Conservation (phyloP, 2,797 vertebrate species). For the Pelochelys cantorii region DNA sequence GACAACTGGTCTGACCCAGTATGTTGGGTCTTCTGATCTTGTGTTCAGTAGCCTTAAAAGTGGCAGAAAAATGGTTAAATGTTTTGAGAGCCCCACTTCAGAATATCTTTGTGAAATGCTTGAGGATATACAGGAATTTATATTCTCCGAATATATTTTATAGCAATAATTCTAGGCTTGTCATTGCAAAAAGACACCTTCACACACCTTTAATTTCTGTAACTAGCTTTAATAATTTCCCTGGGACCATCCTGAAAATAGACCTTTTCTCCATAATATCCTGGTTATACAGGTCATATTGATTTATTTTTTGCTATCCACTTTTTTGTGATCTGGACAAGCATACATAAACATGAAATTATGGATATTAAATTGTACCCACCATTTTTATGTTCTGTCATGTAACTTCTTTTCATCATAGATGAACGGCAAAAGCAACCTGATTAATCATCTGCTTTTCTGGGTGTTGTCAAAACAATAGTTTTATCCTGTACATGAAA, state of each 20-base stretch:
- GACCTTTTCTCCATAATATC: constrained; percentile 59
- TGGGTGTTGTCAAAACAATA: background rate
- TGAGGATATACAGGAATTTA: constrained; percentile 59
- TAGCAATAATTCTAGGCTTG: constrained; percentile 65
- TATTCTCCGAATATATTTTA: constrained; percentile 65
- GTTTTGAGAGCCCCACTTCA: constrained; percentile 50
- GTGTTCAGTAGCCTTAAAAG: background rate
- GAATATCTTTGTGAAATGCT: constrained; percentile 39
- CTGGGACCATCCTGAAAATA: constrained; percentile 60
- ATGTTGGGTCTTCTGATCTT: background rate
- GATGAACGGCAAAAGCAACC: constrained; percentile 1
- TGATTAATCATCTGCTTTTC: constrained; percentile 24
- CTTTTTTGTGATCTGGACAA: constrained; percentile 59
- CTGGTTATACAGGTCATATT: constrained; percentile 61
- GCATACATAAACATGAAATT: constrained; percentile 68
- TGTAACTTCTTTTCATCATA: constrained; percentile 17
- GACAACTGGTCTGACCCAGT: no score
- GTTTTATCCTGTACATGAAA: background rate
- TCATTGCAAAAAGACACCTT: constrained; percentile 72
- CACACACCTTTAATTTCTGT: constrained; percentile 75
- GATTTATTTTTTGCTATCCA: constrained; percentile 67
- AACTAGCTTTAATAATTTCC: constrained; percentile 75
- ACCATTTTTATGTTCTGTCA: constrained; percentile 49
- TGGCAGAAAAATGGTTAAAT: constrained; percentile 9
- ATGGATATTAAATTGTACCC: constrained; percentile 55